A percentile compares a stretch with the other conserved stretches of the same genome.
phyloP scores from a whole-genome alignment of 2,797 vertebrate species.

The Pagetopsis macropterus region DNA sequence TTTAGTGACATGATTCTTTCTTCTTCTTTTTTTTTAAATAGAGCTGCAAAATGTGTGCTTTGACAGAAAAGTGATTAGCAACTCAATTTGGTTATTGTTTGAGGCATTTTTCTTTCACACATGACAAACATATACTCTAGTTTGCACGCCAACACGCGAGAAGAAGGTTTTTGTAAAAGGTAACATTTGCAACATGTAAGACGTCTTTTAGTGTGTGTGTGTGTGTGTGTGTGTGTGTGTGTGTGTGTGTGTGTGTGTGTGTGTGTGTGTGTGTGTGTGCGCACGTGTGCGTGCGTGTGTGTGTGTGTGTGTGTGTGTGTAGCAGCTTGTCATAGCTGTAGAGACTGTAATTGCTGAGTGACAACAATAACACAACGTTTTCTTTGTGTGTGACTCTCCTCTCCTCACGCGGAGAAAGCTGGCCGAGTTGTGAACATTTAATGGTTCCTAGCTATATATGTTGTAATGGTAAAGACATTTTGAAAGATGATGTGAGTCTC shows the following conservation, averaged over 20 bases:
- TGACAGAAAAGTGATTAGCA: too few species aligned
- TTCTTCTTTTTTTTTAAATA: background rate
- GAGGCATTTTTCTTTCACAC: too few species aligned
- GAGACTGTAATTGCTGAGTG: constrained; percentile 70
- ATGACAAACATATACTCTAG: too few species aligned
- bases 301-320: constrained; percentile 6
- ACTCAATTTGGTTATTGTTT: too few species aligned
- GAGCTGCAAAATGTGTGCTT: background rate
- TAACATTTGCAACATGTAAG: too few species aligned
- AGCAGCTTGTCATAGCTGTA: constrained; percentile 65
- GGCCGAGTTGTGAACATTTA: constrained; percentile 14
- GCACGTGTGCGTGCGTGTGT: constrained; percentile 6
- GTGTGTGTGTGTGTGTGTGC: too few species aligned
- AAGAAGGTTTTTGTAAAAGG: too few species aligned
- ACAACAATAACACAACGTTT: constrained; percentile 56
- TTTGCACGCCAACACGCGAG: too few species aligned
- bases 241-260: too few species aligned
- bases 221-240: too few species aligned
- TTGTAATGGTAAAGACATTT: background rate
- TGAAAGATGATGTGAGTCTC: constrained; percentile 18
- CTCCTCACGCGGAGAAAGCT: constrained; percentile 1
- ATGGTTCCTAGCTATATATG: constrained; percentile 1
- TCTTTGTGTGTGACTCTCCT: constrained; percentile 40
- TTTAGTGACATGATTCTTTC: background rate
- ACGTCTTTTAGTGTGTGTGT: too few species aligned